Conservation (phyloP, 2,888 invertebrate species). For the Coelopa pilipes region DNA sequence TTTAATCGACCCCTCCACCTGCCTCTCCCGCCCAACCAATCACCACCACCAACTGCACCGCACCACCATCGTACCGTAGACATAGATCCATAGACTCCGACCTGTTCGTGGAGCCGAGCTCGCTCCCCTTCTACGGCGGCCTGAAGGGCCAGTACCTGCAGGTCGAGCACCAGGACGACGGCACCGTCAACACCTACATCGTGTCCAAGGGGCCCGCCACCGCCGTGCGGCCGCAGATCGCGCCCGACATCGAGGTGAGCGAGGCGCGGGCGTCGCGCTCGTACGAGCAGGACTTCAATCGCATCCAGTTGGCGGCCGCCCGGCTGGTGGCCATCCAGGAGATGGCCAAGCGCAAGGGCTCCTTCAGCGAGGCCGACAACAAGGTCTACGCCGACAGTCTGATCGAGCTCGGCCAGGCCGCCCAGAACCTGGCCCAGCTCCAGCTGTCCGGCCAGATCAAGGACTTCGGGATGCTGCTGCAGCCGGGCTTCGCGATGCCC, state of each 20-base stretch:
- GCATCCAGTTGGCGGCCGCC: constrained; percentile 71
- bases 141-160: constrained; percentile 75
- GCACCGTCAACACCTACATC: constrained; percentile 46
- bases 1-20: too few relatives aligned
- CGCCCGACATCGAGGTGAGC: neutral
- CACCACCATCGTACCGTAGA: constrained; percentile 45
- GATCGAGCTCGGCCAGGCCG: constrained; percentile 70
- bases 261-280: constrained; percentile 44
- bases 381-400: constrained; percentile 71
- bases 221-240: constrained; percentile 6
- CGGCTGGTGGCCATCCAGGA: constrained; percentile 73
- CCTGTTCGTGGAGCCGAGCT: constrained; percentile 51
- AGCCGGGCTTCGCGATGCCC: constrained; percentile 53
- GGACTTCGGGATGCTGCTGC: constrained; percentile 68
- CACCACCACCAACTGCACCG: constrained; percentile 24
- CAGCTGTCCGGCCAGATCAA: constrained; percentile 69
- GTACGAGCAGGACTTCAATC: constrained; percentile 71
- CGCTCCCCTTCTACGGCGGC: constrained; percentile 77
- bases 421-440: constrained; percentile 70
- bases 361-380: constrained; percentile 70
- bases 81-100: constrained; percentile 49
- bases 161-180: constrained; percentile 49
- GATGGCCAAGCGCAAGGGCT: constrained; percentile 71
- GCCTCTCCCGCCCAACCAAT: neutral
- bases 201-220: constrained; percentile 42